Evolutionary conservation across 2,888 invertebrate genomes (phyloP).

Genomic region (Diadromus collaris): DNA sequence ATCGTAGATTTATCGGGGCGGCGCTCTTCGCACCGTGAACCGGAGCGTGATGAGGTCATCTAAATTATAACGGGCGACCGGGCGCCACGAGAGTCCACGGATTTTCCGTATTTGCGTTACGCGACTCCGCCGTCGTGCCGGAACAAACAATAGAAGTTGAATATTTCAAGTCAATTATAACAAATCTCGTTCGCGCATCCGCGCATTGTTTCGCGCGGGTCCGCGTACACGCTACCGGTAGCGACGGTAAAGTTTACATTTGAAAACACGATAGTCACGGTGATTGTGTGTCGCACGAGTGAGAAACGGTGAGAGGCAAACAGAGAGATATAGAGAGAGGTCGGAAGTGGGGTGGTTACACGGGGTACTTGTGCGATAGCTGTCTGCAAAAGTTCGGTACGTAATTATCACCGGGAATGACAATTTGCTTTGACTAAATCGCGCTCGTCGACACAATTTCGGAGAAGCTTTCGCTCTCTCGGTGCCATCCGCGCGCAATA

Average conservation of each 20-base stretch:
- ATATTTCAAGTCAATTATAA: constrained; percentile 51
- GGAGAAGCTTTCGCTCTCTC: constrained; percentile 7
- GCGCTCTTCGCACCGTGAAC: background rate
- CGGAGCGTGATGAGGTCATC: background rate
- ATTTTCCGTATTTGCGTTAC: constrained; percentile 9
- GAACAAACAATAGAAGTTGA: constrained; percentile 40
- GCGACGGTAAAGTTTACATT: constrained; percentile 4
- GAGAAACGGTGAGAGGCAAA: background rate
- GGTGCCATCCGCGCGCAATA: constrained; percentile 18
- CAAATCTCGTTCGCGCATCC: constrained; percentile 8
- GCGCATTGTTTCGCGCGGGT: background rate
- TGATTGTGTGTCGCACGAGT: background rate
- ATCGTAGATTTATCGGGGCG: background rate
- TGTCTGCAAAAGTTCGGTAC: constrained; percentile 59
- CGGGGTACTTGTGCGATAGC: constrained; percentile 35
- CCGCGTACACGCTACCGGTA: background rate
- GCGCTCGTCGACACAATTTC: constrained; percentile 25
- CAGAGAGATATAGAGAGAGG: constrained; percentile 13
- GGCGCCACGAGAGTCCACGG: background rate
- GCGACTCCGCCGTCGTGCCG: constrained; percentile 5
- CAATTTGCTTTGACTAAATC: constrained; percentile 66
- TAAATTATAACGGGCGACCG: background rate
- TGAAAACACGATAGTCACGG: background rate
- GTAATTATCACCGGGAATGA: constrained; percentile 64
- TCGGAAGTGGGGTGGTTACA: constrained; percentile 36